Percentiles rank a stretch among this genome's conserved stretches.
Evolutionary conservation across 1,140 invertebrate species (phyloP).

Genomic region (Archegozetes longisetosus): DNA sequence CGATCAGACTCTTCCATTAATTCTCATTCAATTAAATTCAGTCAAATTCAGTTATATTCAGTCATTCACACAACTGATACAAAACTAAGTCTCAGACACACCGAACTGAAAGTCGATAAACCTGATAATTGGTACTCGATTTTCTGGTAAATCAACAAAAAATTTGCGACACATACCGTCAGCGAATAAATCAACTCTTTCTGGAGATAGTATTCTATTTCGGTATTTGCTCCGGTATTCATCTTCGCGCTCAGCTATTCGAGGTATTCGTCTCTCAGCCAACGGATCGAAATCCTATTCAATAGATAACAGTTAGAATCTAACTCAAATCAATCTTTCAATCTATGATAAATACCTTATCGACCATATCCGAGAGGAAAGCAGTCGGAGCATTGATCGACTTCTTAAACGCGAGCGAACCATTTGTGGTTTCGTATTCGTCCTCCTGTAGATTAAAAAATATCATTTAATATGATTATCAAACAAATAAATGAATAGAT

Average conservation of each 20-base stretch:
- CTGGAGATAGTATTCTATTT: constrained; percentile 85
- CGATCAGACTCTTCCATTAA: no score
- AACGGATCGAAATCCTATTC: constrained; percentile 85
- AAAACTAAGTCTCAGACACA: no score
- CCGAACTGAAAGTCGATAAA: no score
- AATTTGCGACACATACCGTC: constrained; percentile 55
- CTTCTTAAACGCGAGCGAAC: constrained; percentile 43
- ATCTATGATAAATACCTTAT: constrained; percentile 31
- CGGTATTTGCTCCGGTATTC: constrained; percentile 78
- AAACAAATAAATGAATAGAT: constrained; percentile 23
- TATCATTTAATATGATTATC: background rate
- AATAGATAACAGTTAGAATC: background rate
- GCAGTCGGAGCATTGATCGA: constrained; percentile 53
- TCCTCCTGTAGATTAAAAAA: constrained; percentile 49
- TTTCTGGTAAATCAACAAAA: no score
- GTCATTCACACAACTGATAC: no score
- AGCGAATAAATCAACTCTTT: constrained; percentile 88
- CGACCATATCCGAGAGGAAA: constrained; percentile 73
- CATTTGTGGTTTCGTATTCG: constrained; percentile 45
- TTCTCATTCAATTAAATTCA: no score
- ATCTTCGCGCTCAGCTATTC: constrained; percentile 85
- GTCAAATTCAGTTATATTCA: no score
- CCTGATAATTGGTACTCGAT: no score
- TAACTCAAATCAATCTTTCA: background rate
- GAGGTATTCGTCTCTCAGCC: constrained; percentile 68